Base-by-base conservation (phyloP, 2,113 vertebrate genomes). In the Fukomys damarensis region DNA sequence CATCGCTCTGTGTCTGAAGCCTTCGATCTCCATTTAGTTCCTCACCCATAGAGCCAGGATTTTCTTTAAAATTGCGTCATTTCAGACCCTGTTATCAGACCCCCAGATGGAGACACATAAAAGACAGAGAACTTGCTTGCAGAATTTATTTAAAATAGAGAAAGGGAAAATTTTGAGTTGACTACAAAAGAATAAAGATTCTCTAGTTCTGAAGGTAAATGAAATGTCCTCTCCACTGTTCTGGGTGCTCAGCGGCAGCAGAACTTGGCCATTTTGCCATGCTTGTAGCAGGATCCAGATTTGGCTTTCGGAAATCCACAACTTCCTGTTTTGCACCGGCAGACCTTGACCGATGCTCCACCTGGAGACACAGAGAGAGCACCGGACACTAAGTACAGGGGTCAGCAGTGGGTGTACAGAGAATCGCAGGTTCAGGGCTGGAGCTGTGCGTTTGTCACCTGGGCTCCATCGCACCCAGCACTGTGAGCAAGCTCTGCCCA, bases 281-380 rank as follows among this genome's bases (percentile, higher is more conserved):
- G 7, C 16, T 20, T 68, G 66, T n/a, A 68, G 66, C 66, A 68
- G 35, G 35, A n/a, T n/a, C 66, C 66, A n/a, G 16, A 68, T n/a
- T n/a, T n/a, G 35, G 7, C 7, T n/a, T 68, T 17, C 7, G 17
- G 16, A 68, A 0, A 9, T 8, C 16, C 16, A 35, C 66, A 68
- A 19, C 66, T 68, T 41, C 17, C 17, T 12, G 2, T 12, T 59
- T 2, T 2, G 11, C 86, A 59, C 13, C 0, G 0, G 11, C 68
- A 89, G 11, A 1, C 4, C 12, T 49, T 61, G 22, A 26, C 4
- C 1, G 7, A 0, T 6, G 0, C 3, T 70, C 7, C 4, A 3
- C 1, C 38, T 89, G 38, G 3, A 19, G 30, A 89, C 28, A 35
- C 19, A 43, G 11, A 59, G 7, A 38, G 7, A 86, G 12, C 11